These are phyloP conservation scores for Oxyura jamaicensis DNA, from an alignment of 2,113 vertebrate species.

Conservation along the genomic window DNA sequence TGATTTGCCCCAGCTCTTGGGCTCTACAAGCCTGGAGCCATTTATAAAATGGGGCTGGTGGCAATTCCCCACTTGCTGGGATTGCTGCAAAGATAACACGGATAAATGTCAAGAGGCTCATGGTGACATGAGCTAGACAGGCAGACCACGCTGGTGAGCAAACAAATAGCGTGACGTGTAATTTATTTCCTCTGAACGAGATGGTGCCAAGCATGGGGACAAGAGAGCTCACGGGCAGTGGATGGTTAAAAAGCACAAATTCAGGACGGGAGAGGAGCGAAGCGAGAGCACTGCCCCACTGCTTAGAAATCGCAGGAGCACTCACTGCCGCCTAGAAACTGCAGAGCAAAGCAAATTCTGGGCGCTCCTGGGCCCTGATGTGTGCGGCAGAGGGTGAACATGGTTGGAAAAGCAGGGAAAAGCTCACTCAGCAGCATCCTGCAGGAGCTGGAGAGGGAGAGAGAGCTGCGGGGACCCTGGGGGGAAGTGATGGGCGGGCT, in stretches of 20 bases:
- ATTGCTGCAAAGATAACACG: background rate
- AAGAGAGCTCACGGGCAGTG: background rate
- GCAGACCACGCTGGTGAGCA: background rate
- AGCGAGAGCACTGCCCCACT: background rate
- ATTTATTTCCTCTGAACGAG: background rate
- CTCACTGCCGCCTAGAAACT: background rate
- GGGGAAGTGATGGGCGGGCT: background rate
- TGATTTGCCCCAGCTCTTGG: background rate
- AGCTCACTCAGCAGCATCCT: background rate
- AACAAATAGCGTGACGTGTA: background rate
- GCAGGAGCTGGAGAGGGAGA: too few species aligned
- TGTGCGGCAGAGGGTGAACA: fast-evolving
- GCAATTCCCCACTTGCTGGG: background rate
- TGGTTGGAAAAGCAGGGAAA: fast-evolving
- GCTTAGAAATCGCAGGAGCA: too few species aligned
- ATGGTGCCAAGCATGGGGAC: constrained; percentile 18
- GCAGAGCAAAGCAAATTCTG: background rate
- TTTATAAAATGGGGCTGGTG: background rate
- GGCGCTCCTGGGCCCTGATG: background rate
- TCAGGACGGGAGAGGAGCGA: fast-evolving
- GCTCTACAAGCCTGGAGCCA: background rate
- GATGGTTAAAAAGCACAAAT: background rate
- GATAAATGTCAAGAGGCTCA: background rate
- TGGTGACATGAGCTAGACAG: background rate
- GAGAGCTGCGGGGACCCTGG: too few species aligned